These are phyloP conservation scores for Isurus oxyrinchus DNA, from an alignment of 2,113 vertebrate species.

Conservation along the genomic window DNA sequence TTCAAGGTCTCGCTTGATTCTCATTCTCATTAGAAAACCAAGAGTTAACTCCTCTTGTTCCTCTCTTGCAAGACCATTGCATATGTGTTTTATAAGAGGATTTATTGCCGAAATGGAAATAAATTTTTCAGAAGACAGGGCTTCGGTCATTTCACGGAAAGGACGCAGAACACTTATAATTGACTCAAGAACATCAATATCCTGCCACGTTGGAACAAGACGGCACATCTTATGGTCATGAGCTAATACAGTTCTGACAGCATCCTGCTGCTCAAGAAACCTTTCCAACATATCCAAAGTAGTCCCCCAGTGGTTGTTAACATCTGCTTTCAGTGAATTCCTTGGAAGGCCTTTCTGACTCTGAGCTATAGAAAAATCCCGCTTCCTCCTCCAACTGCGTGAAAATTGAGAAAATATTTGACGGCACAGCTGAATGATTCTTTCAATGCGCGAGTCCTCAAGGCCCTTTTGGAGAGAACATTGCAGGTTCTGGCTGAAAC, in stretches of 20 bases:
- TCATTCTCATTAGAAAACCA: slow-evolving; percentile 19
- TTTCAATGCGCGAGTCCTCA: slow-evolving; percentile 18
- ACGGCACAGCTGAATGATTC: slow-evolving; percentile 26
- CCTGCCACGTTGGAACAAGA: slow-evolving; percentile 25
- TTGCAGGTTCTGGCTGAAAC: slow-evolving; percentile 24
- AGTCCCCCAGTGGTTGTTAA: neutral
- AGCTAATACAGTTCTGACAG: slow-evolving; percentile 25
- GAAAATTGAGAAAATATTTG: slow-evolving; percentile 33
- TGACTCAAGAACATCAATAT: slow-evolving; percentile 29
- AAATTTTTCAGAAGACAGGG: slow-evolving; percentile 30
- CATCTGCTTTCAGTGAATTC: slow-evolving; percentile 20
- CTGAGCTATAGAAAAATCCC: slow-evolving; percentile 27
- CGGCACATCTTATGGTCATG: slow-evolving; percentile 20
- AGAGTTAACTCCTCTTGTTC: slow-evolving; percentile 28
- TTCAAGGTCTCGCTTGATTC: slow-evolving; percentile 31
- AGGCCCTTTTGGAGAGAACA: slow-evolving; percentile 26
- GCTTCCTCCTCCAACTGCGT: slow-evolving; percentile 12
- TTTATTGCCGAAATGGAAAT: slow-evolving; percentile 27
- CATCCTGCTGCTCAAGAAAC: slow-evolving; percentile 30
- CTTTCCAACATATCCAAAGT: slow-evolving; percentile 27
- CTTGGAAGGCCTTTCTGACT: slow-evolving; percentile 29
- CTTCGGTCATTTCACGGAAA: slow-evolving; percentile 31
- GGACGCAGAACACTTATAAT: slow-evolving; percentile 14
- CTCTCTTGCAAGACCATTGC: neutral
- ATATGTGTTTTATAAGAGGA: slow-evolving; percentile 30